phyloP scores from a whole-genome alignment of 37 sponge, comb jelly and placozoan species.

The Spongilla lacustris region DNA sequence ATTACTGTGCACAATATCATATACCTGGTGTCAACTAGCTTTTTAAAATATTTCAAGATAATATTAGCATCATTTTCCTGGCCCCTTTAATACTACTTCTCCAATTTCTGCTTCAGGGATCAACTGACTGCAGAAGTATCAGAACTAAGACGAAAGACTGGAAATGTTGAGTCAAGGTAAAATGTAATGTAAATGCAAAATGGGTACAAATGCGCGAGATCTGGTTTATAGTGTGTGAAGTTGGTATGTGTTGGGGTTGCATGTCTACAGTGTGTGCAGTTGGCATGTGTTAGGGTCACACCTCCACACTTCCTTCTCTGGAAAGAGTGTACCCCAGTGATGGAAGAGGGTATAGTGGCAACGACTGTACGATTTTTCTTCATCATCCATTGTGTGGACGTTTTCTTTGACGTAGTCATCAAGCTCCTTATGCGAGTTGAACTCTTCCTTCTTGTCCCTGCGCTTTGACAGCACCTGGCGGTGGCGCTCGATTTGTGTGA shows the following conservation, averaged over 20 bases:
- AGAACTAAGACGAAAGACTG: conserved; percentile 37
- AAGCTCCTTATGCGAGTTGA: conserved; percentile 10
- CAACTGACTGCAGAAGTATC: conserved; percentile 45
- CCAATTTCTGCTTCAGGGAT: conserved; percentile 34
- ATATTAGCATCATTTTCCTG: no score
- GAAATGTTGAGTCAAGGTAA: conserved; percentile 65
- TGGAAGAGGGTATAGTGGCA: conserved; percentile 36
- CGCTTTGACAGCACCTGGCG: not conserved
- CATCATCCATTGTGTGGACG: not conserved
- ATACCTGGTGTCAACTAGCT: no score
- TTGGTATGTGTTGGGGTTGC: not conserved
- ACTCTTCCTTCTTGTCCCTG: not conserved
- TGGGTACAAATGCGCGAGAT: not conserved
- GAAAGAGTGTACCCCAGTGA: not conserved
- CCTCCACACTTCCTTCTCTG: conserved; percentile 6
- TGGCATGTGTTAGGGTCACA: conserved; percentile 3
- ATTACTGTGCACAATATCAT: no score
- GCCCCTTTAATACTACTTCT: no score
- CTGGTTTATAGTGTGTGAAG: not conserved
- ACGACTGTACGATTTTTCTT: conserved; percentile 8
- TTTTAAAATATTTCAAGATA: no score
- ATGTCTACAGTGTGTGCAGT: not conserved
- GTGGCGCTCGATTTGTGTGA: not conserved
- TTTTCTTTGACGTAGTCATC: conserved; percentile 7
- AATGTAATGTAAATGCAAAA: not conserved